Conservation (phyloP, 2,797 vertebrate species). For the Gorsachius magnificus region DNA sequence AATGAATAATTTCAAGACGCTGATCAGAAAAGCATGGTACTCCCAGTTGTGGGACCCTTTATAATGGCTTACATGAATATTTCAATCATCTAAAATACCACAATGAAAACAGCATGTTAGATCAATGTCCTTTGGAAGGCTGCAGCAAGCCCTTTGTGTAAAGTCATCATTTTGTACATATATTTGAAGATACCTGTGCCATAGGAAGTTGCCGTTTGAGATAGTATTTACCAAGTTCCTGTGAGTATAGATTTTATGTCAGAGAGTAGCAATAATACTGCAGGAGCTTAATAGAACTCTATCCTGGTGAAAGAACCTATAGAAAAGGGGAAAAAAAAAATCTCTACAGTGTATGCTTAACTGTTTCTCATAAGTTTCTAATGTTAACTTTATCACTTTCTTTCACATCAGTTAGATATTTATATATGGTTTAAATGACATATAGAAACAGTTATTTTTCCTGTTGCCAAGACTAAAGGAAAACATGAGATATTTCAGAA, state of each 20-base stretch:
- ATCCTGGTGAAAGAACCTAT: not conserved
- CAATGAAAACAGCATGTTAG: slow-evolving; percentile 38
- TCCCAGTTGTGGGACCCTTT: slow-evolving; percentile 34
- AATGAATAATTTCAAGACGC: not conserved
- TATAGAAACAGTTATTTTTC: not conserved
- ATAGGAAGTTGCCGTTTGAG: slow-evolving; percentile 26
- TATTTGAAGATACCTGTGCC: slow-evolving; percentile 47
- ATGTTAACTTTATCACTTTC: not conserved
- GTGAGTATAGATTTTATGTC: slow-evolving; percentile 64
- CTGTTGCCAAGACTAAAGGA: not conserved
- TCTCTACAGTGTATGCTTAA: not conserved
- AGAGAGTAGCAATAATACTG: slow-evolving; percentile 30
- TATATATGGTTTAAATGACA: not conserved
- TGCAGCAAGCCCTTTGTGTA: slow-evolving; percentile 39
- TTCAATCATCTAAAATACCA: slow-evolving; percentile 65
- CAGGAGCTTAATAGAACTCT: slow-evolving; percentile 27
- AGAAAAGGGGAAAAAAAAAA: not conserved
- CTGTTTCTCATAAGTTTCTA: not conserved
- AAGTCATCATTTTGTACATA: slow-evolving; percentile 53
- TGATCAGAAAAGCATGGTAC: not conserved
- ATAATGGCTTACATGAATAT: slow-evolving; percentile 63
- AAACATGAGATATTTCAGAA: not conserved
- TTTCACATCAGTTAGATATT: not conserved
- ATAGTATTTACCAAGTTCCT: slow-evolving; percentile 33
- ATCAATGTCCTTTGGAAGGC: slow-evolving; percentile 56